Percentiles rank a stretch among this genome's conserved stretches.
phyloP scores from a whole-genome alignment of 2,113 vertebrate species.

The Phodopus roborovskii region DNA sequence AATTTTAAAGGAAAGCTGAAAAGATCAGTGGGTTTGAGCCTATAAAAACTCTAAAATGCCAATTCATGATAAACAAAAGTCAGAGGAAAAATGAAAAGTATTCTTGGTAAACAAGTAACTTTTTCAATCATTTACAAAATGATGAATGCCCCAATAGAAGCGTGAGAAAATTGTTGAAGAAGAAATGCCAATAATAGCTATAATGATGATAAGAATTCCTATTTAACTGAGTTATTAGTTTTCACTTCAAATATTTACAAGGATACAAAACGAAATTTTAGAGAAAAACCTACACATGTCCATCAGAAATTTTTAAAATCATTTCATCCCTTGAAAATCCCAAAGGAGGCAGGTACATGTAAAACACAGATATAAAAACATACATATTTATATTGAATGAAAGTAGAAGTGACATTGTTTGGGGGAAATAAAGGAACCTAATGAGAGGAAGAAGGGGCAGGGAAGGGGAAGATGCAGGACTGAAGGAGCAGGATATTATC shows the following conservation, averaged over 20 bases:
- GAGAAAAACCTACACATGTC: background rate
- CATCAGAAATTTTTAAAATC: background rate
- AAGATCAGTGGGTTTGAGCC: background rate
- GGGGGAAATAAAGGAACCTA: background rate
- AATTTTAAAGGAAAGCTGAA: slow-evolving; percentile 13
- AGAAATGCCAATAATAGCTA: background rate
- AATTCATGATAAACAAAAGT: background rate
- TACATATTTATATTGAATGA: background rate
- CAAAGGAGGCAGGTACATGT: background rate
- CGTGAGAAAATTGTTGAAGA: background rate
- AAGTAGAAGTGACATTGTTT: background rate
- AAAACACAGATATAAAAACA: background rate
- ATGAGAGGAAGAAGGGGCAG: background rate
- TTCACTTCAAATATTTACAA: slow-evolving; percentile 7
- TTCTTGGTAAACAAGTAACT: background rate
- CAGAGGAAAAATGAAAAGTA: background rate
- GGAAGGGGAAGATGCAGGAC: no score
- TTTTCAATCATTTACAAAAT: background rate
- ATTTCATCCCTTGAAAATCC: background rate
- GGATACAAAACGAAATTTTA: background rate
- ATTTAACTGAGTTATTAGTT: background rate
- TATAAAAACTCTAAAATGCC: background rate
- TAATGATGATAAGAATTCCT: background rate
- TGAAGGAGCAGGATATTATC: no score
- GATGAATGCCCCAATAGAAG: background rate